Conservation (phyloP, 2,113 vertebrate species). For the Aegithalos caudatus region DNA sequence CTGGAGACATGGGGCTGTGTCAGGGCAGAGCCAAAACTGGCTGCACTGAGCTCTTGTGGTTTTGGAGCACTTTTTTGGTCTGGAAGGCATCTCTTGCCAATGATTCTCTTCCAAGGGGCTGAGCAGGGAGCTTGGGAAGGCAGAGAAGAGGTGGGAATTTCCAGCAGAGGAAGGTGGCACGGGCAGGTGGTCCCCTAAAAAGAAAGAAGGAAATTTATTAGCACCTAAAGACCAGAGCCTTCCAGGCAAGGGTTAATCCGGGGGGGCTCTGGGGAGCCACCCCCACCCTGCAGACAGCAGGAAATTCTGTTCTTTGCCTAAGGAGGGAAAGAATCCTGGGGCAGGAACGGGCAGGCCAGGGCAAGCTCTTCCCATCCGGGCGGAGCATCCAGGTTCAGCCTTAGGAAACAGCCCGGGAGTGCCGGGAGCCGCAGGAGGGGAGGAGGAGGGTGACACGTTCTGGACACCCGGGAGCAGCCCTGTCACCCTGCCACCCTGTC, state of each 20-base stretch:
- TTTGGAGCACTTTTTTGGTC: background rate
- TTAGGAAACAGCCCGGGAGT: background rate
- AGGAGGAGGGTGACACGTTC: background rate
- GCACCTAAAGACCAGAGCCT: accelerated
- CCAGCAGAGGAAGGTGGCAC: background rate
- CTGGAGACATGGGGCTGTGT: background rate
- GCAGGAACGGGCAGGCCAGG: constrained; percentile 37
- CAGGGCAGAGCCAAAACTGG: background rate
- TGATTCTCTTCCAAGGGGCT: background rate
- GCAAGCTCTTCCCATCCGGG: constrained; percentile 23
- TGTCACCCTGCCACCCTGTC: background rate
- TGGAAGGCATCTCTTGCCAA: background rate
- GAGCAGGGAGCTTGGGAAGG: background rate
- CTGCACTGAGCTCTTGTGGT: background rate
- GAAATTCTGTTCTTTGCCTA: background rate
- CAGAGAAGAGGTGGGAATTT: background rate
- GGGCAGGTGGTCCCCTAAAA: background rate
- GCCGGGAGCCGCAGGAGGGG: background rate
- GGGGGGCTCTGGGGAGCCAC: background rate
- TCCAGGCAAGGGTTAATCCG: background rate
- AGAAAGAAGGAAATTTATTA: background rate
- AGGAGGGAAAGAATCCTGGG: background rate
- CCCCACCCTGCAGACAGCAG: background rate
- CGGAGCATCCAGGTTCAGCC: constrained; percentile 20
- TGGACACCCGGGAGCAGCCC: background rate